Percentiles rank a stretch among this genome's conserved stretches.
Evolutionary conservation across 2,888 invertebrate species (phyloP).

Genomic region (Ophion costatus): DNA sequence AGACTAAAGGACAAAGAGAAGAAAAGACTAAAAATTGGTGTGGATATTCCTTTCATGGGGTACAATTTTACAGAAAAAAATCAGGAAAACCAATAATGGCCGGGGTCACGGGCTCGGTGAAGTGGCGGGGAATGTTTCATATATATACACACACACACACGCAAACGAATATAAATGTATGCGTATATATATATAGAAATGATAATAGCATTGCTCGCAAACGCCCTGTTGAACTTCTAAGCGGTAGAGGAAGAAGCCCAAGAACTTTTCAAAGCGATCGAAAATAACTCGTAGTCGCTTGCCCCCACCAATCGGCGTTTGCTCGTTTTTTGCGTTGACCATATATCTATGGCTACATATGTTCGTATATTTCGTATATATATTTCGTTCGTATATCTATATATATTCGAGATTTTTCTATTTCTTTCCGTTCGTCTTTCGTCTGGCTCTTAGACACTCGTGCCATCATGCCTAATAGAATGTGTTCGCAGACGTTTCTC

Average conservation of each 20-base stretch:
- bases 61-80: too few species aligned
- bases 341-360: not conserved
- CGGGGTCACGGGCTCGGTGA: too few species aligned
- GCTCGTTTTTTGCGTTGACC: conserved; percentile 11
- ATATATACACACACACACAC: not conserved
- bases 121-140: not conserved
- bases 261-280: conserved; percentile 61
- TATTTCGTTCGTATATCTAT: too few species aligned
- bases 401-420: conserved; percentile 25
- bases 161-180: not conserved
- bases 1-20: too few species aligned
- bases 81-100: too few species aligned
- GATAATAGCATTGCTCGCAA: conserved; percentile 3
- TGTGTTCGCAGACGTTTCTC: not conserved
- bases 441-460: conserved; percentile 32
- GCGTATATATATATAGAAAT: not conserved
- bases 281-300: conserved; percentile 53
- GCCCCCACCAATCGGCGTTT: conserved; percentile 22
- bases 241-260: conserved; percentile 29
- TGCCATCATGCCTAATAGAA: not conserved
- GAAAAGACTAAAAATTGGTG: too few species aligned
- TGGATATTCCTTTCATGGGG: too few species aligned
- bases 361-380: too few species aligned
- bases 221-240: conserved; percentile 22
- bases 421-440: conserved; percentile 31